Evolutionary conservation across 2,888 invertebrate species (phyloP).

Genomic region (Drosophila acutilabella): DNA sequence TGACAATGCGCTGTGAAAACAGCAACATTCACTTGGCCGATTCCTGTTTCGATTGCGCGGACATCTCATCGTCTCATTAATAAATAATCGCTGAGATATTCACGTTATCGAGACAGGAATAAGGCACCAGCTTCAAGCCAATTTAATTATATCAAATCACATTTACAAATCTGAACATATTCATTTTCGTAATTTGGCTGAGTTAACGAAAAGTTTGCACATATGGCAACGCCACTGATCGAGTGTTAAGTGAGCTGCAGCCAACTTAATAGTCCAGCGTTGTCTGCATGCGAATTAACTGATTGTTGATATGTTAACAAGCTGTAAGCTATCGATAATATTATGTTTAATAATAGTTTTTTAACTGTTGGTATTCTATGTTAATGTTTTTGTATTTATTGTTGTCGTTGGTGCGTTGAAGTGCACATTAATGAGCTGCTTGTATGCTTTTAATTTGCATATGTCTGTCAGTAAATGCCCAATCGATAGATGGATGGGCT

Average conservation of each 20-base stretch:
- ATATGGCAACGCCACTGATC: constrained; percentile 8
- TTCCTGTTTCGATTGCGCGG: constrained; percentile 50
- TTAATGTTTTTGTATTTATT: constrained; percentile 14
- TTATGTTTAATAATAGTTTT: neutral
- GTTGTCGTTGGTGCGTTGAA: constrained; percentile 51
- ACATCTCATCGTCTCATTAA: constrained; percentile 38
- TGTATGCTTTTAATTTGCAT: constrained; percentile 77
- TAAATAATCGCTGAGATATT: constrained; percentile 59
- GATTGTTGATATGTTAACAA: neutral
- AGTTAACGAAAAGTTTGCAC: neutral
- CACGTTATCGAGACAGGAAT: constrained; percentile 51
- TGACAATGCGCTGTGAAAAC: constrained; percentile 38
- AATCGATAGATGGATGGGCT: constrained; percentile 76
- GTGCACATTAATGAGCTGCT: constrained; percentile 73
- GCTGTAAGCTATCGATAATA: constrained; percentile 1
- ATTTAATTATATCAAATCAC: too few relatives aligned
- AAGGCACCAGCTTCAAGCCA: constrained; percentile 11
- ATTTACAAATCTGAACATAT: neutral
- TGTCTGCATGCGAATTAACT: neutral
- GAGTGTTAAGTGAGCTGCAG: neutral
- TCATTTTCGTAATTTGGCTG: neutral
- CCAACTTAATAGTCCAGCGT: neutral
- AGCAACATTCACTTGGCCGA: constrained; percentile 12
- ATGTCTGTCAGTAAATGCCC: constrained; percentile 72
- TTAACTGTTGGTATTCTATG: constrained; percentile 7